Base-by-base conservation (phyloP, 2,888 invertebrate genomes). In the Apocheima hispidaria region DNA sequence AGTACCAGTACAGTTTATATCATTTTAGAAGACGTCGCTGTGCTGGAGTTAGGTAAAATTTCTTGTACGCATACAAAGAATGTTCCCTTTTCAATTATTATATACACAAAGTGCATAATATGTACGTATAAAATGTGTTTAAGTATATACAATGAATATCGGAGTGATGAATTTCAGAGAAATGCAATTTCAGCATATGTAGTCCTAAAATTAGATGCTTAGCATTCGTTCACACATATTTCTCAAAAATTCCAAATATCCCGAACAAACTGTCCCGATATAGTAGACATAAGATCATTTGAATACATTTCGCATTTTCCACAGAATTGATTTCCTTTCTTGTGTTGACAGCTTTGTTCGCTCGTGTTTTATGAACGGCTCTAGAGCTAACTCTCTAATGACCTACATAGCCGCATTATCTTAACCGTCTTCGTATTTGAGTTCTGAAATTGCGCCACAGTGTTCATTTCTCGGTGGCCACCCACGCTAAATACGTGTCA, bases 401-500 rank as follows among this genome's bases (percentile, higher is more conserved):
- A 82, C 84, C 84, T 77, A 83, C 71, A 82, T 82, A 73, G 72
- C 69, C 60, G 65, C 70, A 76, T 82, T 82, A 83, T 83, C 81
- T 81, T 75, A 73, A 80, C 74, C 76, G 73, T 79, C 81, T 81
- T 81, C 73, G 40, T 40, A 51, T 51, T 51, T 51, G 76, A 78
- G 80, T 77, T 73, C 78, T 77, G 72, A 79, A 84, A 76, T 86
- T 85, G 81, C 82, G 79, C 79, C 82, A 84, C 76, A 75, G 79
- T 81, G 80, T 79, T 80, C 83, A 81, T 83, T 84, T 82, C 81
- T 79, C 76, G 67, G 79, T 79, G 83, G 70, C 87, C 86, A 85
- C 88, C 88, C 87, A 88, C 88, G 80, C 83, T 81, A 78, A 82
- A 80, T 81, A 89, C 90, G 90, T 91, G 90, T 90, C 87, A 87